A percentile compares a stretch with the other conserved stretches of the same genome.
Evolutionary conservation across 2,888 invertebrate genomes (phyloP).

Genomic region (Punctoribates punctum): DNA sequence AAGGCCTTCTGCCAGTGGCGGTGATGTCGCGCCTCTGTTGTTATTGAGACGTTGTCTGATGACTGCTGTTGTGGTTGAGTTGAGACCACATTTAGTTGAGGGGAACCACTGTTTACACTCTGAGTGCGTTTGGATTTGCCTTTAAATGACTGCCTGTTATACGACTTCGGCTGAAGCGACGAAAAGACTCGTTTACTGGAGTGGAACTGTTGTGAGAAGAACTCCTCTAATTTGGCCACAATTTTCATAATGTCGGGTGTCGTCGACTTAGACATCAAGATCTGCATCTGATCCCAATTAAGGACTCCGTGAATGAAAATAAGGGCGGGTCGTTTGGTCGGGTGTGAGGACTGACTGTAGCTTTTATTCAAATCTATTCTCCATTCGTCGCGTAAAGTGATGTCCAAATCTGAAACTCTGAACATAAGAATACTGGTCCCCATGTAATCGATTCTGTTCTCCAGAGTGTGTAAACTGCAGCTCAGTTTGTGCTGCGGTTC

Average conservation of each 20-base stretch:
- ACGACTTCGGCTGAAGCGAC: conserved; percentile 57
- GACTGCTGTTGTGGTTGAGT: background rate
- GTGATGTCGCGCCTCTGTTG: conserved; percentile 63
- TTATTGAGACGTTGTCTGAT: conserved; percentile 9
- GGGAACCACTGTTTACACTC: conserved; percentile 30
- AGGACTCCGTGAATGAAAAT: conserved; percentile 89
- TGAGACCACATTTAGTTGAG: conserved; percentile 26
- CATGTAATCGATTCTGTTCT: conserved; percentile 94
- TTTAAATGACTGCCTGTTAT: conserved; percentile 40
- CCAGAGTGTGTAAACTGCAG: conserved; percentile 74
- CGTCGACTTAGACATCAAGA: conserved; percentile 94
- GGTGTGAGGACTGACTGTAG: conserved; percentile 56
- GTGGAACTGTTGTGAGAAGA: conserved; percentile 96
- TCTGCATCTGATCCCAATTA: conserved; percentile 91
- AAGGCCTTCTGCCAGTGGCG: conserved; percentile 92
- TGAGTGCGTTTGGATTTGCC: conserved; percentile 17
- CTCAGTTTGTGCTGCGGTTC: conserved; percentile 85
- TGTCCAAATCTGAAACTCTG: conserved; percentile 74
- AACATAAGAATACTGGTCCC: conserved; percentile 92
- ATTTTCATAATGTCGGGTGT: conserved; percentile 95
- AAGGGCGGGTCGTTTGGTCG: conserved; percentile 71
- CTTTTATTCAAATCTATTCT: conserved; percentile 60
- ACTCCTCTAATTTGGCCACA: conserved; percentile 92
- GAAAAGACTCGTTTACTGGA: conserved; percentile 88
- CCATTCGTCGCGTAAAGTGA: conserved; percentile 84